Percentiles rank a stretch among this genome's conserved stretches.
Evolutionary conservation across 2,797 vertebrate genomes (phyloP).

Genomic region (Chiloscyllium punctatum): DNA sequence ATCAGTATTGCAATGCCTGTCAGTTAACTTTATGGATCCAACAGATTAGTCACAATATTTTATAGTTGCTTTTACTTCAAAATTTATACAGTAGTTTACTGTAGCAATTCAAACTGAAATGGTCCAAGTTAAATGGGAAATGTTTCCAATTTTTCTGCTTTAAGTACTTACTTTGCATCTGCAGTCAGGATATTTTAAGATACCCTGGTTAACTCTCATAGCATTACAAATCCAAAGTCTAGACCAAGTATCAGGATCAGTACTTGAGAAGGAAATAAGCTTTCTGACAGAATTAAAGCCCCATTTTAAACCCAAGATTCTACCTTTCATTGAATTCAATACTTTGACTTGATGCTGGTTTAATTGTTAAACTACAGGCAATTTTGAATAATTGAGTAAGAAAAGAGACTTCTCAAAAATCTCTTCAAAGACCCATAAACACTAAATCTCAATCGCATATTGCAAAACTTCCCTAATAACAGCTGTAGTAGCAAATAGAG

Average conservation of each 20-base stretch:
- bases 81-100: not conserved
- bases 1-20: constrained; percentile 6
- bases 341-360: not conserved
- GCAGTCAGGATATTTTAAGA: not conserved
- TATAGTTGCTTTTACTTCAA: not conserved
- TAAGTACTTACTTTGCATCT: not conserved
- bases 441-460: not conserved
- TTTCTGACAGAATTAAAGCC: no score
- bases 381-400: not conserved
- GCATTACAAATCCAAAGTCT: not conserved
- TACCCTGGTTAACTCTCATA: not conserved
- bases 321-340: not conserved
- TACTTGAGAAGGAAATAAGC: not conserved
- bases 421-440: not conserved
- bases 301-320: not conserved
- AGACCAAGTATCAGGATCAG: not conserved
- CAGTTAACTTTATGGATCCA: not conserved
- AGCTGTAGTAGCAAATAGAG: not conserved
- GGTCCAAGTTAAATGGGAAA: not conserved
- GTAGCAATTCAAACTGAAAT: not conserved
- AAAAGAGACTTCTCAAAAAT: not conserved
- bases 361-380: not conserved
- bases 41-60: not conserved
- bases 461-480: not conserved
- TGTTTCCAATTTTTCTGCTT: not conserved